Base-by-base conservation (phyloP, 2,888 invertebrate genomes). In the Ditylenchus weischeri region DNA sequence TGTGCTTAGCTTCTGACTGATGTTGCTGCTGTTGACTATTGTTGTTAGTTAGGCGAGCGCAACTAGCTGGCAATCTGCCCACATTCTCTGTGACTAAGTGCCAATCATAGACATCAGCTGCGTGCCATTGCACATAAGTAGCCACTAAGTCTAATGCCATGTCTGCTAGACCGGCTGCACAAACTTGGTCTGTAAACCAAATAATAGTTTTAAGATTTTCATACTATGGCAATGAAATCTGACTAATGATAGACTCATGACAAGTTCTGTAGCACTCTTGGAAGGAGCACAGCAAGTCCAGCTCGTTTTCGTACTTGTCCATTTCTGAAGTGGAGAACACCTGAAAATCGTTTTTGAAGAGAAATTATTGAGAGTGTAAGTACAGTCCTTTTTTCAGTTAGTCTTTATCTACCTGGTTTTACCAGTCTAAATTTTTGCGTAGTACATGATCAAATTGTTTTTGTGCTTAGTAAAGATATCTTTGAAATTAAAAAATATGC, bases 121-220 rank as follows among this genome's bases (percentile, higher is more conserved):
- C 79, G 58, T 81, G 81, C 78, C 79, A 82, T 70, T 78, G 72
- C 13, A 81, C 75, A 63, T 77, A 76, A 1, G 76, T 64, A 47
- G 74, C 71, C 1, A 81, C 65, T 7, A 81, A 72, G 60, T 74
- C 75, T 18, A 76, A 63, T 13, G 79, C 72, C 2, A 69, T 66
- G 35, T 69, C 66, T 7, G 81, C 74, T 15, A 74, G 68, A 0
- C 73, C 73, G 4, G 72, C 65, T 11, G 72, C 50, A 57, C 81
- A 81, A 35, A 75, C 69, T 76, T 80, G 68, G 23, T 64, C 70
- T 29, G 75, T 2, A 47, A 62, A 48, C 29, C 21, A 19, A 21
- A 59, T 5, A 19, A 19, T 54, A 7, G 18, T 54, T 29, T 54
- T 29, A 29, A 36, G 10, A 47, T 47, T 62, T n/a, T n/a, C n/a